phyloP scores from a whole-genome alignment of 1,140 invertebrate species.

The Drosophila pandora region DNA sequence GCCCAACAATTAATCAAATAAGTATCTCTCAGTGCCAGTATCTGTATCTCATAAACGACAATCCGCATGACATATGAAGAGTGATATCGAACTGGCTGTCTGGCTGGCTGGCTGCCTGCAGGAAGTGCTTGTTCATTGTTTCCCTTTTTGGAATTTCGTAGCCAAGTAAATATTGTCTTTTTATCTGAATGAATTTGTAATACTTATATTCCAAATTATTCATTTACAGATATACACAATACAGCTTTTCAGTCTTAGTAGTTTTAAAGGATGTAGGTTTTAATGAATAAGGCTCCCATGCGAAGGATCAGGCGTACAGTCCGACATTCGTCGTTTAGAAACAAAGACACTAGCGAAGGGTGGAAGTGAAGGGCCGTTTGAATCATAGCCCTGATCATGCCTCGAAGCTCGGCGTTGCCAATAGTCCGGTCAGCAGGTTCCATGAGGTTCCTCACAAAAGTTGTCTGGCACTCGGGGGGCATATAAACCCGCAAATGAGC shows the following conservation, averaged over 20 bases:
- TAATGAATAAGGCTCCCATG: background rate
- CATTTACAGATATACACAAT: background rate
- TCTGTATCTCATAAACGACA: slow-evolving; percentile 47
- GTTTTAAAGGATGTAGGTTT: background rate
- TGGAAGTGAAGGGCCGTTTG: background rate
- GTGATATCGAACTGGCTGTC: slow-evolving; percentile 34
- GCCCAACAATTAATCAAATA: slow-evolving; percentile 65
- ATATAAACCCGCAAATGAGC: background rate
- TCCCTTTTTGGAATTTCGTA: background rate
- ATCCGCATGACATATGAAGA: slow-evolving; percentile 52
- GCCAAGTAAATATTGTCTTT: background rate
- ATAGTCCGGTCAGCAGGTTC: background rate
- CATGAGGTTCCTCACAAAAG: background rate
- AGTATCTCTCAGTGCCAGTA: slow-evolving; percentile 18
- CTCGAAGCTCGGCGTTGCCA: background rate
- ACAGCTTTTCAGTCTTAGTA: too few species aligned
- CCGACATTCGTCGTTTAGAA: background rate
- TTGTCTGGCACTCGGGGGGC: background rate
- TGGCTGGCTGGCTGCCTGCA: slow-evolving; percentile 14
- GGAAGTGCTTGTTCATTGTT: slow-evolving; percentile 47
- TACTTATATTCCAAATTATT: background rate
- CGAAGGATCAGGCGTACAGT: background rate
- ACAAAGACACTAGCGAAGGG: background rate
- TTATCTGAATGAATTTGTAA: background rate
- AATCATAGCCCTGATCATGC: background rate